Conservation (phyloP, 2,797 vertebrate species). For the Mergus octosetaceus region DNA sequence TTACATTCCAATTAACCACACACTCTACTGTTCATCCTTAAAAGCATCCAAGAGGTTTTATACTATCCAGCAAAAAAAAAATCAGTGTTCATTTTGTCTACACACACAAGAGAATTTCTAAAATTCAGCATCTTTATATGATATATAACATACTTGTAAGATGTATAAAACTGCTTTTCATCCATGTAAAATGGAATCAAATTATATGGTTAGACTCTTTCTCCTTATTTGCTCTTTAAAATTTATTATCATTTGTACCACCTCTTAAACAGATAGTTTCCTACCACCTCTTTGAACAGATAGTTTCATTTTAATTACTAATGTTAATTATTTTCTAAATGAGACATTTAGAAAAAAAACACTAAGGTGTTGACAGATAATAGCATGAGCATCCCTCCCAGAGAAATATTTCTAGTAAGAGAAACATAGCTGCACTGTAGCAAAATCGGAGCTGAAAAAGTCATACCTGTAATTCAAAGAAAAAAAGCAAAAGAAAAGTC, state of each 20-base stretch:
- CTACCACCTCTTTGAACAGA: too few relatives aligned
- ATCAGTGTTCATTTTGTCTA: background rate
- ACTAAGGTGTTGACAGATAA: background rate
- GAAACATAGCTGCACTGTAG: background rate
- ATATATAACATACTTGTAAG: background rate
- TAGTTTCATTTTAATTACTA: background rate
- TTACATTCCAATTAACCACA: background rate
- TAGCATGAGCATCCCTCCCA: background rate
- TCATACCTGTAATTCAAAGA: background rate
- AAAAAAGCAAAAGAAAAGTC: background rate
- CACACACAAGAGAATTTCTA: background rate
- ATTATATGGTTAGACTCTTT: background rate
- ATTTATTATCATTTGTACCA: background rate
- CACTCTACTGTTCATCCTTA: background rate
- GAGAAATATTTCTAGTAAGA: background rate
- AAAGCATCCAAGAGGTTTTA: background rate
- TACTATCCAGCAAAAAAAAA: background rate
- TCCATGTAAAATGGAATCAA: background rate
- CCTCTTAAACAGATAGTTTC: too few relatives aligned
- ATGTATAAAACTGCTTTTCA: background rate
- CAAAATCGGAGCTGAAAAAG: background rate
- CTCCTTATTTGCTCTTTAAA: background rate
- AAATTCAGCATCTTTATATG: background rate
- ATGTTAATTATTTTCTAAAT: conserved; percentile 19
- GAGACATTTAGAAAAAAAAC: background rate